phyloP scores from a whole-genome alignment of 2,888 invertebrate genomes.

The Smittia aterrima region DNA sequence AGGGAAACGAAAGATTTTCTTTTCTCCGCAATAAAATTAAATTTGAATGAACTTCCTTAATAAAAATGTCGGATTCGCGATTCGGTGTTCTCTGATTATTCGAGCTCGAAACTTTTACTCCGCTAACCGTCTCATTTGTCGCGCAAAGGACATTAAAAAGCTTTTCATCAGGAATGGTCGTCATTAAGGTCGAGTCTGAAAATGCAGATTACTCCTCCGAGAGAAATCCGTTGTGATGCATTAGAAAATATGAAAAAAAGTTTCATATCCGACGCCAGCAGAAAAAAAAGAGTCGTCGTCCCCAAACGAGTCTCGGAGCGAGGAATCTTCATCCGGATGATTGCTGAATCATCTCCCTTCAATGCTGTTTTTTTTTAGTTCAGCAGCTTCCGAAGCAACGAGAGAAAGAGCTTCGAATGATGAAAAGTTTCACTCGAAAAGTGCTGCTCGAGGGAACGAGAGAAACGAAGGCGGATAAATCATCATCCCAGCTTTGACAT shows the following conservation, averaged over 20 bases:
- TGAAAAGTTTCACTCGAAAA: not conserved
- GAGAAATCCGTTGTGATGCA: not conserved
- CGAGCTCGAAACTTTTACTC: no score
- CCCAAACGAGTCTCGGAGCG: not conserved
- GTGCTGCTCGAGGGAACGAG: not conserved
- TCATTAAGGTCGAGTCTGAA: not conserved
- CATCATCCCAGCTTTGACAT: not conserved
- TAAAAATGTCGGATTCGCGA: no score
- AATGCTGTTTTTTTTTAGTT: not conserved
- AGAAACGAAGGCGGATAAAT: not conserved
- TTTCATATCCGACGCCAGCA: not conserved
- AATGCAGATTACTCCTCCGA: not conserved
- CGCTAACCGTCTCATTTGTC: no score
- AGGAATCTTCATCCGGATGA: not conserved
- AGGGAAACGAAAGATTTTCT: no score
- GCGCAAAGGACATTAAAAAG: not conserved
- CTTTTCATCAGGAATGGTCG: not conserved
- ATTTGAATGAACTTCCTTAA: no score
- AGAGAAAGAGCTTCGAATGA: no score
- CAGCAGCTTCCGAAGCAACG: not conserved
- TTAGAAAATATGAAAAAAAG: not conserved
- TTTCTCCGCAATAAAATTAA: no score
- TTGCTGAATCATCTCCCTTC: conserved; percentile 8
- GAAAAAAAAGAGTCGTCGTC: not conserved
- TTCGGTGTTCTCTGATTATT: no score